A percentile compares a stretch with the other conserved stretches of the same genome.
phyloP scores from a whole-genome alignment of 2,797 vertebrate species.

The Takifugu ocellatus region DNA sequence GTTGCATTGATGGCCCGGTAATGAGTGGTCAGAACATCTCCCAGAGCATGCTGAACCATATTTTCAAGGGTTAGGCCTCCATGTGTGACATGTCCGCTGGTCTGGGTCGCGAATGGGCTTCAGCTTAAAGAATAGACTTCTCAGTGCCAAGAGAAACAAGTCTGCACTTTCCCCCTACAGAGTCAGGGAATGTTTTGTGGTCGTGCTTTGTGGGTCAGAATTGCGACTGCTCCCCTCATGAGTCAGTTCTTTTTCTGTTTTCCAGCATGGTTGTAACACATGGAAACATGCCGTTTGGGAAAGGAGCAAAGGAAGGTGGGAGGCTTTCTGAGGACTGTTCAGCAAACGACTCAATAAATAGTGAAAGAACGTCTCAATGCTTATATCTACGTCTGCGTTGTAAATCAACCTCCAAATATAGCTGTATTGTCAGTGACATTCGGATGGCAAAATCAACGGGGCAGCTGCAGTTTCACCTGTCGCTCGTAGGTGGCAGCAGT shows the following conservation, averaged over 20 bases:
- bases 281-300: slow-evolving; percentile 54
- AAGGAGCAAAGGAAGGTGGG: slow-evolving; percentile 9
- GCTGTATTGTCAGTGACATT: slow-evolving; percentile 19
- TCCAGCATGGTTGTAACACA: slow-evolving; percentile 55
- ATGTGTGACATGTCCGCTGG: slow-evolving; percentile 28
- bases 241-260: slow-evolving; percentile 64
- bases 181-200: slow-evolving; percentile 60
- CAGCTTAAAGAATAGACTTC: slow-evolving; percentile 59
- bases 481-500: slow-evolving; percentile 88
- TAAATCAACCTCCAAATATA: slow-evolving; percentile 54
- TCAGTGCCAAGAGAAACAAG: slow-evolving; percentile 64
- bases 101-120: slow-evolving; percentile 57
- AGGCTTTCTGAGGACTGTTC: slow-evolving; percentile 47
- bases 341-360: slow-evolving; percentile 64
- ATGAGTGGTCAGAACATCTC: slow-evolving; percentile 39
- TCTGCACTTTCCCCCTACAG: slow-evolving; percentile 50
- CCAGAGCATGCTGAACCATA: slow-evolving; percentile 13
- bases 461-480: slow-evolving; percentile 42
- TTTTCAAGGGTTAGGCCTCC: slow-evolving; percentile 62
- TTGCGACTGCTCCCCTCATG: slow-evolving; percentile 53
- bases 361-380: slow-evolving; percentile 51
- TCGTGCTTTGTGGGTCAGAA: slow-evolving; percentile 59
- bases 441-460: slow-evolving; percentile 28
- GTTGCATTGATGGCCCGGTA: slow-evolving; percentile 42
- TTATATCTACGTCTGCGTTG: slow-evolving; percentile 41